Evolutionary conservation across 2,888 invertebrate genomes (phyloP).

Genomic region (Keiferia lycopersicella): DNA sequence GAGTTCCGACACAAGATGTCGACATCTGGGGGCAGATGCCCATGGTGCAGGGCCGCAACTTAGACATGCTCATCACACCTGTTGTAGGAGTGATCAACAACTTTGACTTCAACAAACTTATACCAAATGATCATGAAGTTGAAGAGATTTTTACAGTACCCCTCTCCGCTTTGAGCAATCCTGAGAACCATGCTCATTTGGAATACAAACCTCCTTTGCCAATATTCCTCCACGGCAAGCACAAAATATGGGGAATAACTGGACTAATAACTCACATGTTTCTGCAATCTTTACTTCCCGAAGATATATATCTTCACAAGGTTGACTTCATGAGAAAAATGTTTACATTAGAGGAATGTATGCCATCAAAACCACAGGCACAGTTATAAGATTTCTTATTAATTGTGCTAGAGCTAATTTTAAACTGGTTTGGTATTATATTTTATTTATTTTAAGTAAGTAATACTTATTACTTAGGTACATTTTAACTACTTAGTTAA

Average conservation of each 20-base stretch:
- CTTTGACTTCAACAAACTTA: slow-evolving; percentile 74
- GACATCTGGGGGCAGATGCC: slow-evolving; percentile 85
- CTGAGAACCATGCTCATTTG: slow-evolving; percentile 81
- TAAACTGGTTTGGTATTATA: neutral
- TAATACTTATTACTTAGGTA: too few relatives aligned
- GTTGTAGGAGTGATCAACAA: slow-evolving; percentile 83
- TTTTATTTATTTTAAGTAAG: neutral
- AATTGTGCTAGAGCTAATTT: neutral
- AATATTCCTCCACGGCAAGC: slow-evolving; percentile 77
- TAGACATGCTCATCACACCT: slow-evolving; percentile 84
- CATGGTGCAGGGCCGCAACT: slow-evolving; percentile 54
- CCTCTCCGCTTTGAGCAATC: slow-evolving; percentile 83
- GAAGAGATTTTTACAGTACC: slow-evolving; percentile 88
- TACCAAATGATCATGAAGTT: slow-evolving; percentile 87
- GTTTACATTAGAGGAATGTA: slow-evolving; percentile 53
- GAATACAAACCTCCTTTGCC: slow-evolving; percentile 80
- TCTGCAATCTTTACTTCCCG: slow-evolving; percentile 58
- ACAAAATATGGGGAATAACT: slow-evolving; percentile 89
- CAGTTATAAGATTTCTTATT: slow-evolving; percentile 15
- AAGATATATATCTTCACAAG: slow-evolving; percentile 45
- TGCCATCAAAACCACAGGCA: slow-evolving; percentile 58
- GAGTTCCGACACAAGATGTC: slow-evolving; percentile 81
- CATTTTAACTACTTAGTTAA: too few relatives aligned
- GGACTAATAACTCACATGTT: slow-evolving; percentile 88
- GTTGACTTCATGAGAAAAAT: slow-evolving; percentile 55